A percentile compares a stretch with the other conserved stretches of the same genome.
phyloP scores from a whole-genome alignment of 2,797 vertebrate genomes.

The Anabacerthia variegaticeps region DNA sequence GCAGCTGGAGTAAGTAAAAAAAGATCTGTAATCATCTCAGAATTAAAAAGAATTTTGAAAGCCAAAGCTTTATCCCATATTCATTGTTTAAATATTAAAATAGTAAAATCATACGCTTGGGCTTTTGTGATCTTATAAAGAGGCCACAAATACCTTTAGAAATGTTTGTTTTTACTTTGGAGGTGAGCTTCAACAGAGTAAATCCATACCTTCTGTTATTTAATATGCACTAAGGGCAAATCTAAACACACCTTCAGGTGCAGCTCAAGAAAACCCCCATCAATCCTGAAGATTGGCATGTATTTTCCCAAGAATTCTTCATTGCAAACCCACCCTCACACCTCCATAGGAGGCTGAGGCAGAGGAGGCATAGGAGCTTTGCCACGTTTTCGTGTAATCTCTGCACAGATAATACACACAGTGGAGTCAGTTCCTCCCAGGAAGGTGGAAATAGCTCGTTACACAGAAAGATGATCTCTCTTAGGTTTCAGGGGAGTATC shows the following conservation, averaged over 20 bases:
- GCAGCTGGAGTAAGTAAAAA: conserved; percentile 31
- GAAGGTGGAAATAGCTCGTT: not conserved
- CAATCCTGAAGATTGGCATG: not conserved
- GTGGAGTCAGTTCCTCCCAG: not conserved
- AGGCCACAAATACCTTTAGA: not conserved
- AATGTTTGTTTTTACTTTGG: not conserved
- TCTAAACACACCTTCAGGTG: not conserved
- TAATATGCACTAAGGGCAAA: not conserved
- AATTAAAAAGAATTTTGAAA: not conserved
- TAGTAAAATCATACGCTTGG: not conserved
- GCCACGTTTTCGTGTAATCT: not conserved
- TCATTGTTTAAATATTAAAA: not conserved
- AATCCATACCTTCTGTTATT: not conserved
- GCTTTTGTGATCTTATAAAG: not conserved
- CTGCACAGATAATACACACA: not conserved
- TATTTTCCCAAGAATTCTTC: not conserved
- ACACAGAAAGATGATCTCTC: not conserved
- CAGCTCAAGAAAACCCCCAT: not conserved
- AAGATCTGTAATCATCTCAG: not conserved
- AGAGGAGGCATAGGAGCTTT: not conserved
- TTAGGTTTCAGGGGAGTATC: not conserved
- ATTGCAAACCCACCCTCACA: not conserved
- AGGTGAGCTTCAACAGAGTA: not conserved
- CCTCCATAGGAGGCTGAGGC: not conserved
- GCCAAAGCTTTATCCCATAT: not conserved